A percentile compares a stretch with the other conserved stretches of the same genome.
Conservation (phyloP, 2,888 invertebrate species). For the Fabriciana adippe region DNA sequence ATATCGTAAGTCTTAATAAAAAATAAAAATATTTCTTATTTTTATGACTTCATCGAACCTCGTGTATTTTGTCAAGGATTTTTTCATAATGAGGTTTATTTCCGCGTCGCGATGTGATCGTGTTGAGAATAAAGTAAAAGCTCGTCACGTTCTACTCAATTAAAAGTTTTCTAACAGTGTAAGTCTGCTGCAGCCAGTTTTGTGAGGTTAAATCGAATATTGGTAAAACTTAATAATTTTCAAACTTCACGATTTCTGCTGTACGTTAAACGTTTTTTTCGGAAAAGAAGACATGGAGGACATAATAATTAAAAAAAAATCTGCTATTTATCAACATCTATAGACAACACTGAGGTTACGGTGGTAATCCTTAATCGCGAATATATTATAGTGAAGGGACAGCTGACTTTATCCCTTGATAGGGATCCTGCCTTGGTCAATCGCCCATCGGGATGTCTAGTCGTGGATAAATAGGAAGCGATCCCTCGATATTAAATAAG, state of each 20-base stretch:
- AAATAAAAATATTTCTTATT: background rate
- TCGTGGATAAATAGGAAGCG: no score
- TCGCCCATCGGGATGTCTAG: no score
- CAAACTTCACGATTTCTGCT: background rate
- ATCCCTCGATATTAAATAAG: no score
- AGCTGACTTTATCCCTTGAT: no score
- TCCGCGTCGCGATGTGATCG: background rate
- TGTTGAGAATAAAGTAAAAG: background rate
- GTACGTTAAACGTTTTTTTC: no score
- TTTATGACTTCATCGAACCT: background rate
- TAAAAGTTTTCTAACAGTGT: slow-evolving; percentile 20
- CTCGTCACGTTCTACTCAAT: slow-evolving; percentile 21
- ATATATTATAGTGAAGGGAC: no score
- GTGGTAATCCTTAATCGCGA: no score
- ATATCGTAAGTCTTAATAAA: background rate
- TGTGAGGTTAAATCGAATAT: background rate
- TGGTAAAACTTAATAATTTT: background rate
- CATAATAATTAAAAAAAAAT: no score
- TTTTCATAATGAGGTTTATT: background rate
- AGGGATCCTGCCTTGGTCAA: no score
- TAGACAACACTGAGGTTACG: no score
- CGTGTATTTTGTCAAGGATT: background rate
- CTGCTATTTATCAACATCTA: no score
- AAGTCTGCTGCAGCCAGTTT: slow-evolving; percentile 6
- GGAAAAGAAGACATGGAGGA: background rate